Conservation (phyloP, 2,113 vertebrate genomes). For the Kryptolebias marmoratus region DNA sequence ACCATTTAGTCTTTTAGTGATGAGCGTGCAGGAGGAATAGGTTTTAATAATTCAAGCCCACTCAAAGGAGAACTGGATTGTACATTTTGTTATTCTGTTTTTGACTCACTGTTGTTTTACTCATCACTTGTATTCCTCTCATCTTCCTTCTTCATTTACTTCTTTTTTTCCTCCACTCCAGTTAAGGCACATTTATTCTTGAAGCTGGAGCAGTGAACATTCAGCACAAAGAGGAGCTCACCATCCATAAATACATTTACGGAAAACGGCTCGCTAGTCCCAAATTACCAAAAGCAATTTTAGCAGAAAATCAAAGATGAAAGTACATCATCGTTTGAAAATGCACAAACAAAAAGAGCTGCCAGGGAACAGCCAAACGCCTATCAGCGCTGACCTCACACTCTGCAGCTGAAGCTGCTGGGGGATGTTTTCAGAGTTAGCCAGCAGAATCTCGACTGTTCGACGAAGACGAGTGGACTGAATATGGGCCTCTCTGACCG, state of each 20-base stretch:
- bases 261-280: constrained; percentile 5
- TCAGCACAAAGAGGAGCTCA: constrained; percentile 11
- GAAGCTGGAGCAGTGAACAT: not conserved
- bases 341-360: constrained; percentile 25
- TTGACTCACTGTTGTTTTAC: not conserved
- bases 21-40: not conserved
- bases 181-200: not conserved
- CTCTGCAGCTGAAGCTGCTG: not conserved
- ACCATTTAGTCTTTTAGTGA: not conserved
- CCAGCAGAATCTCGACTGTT: not conserved
- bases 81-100: not conserved
- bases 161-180: not conserved
- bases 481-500: constrained; percentile 21
- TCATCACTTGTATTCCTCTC: not conserved
- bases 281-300: constrained; percentile 48
- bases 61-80: not conserved
- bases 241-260: constrained; percentile 2
- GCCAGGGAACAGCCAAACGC: constrained; percentile 12
- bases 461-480: not conserved
- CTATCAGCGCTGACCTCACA: constrained; percentile 17
- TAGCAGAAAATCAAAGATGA: constrained; percentile 39
- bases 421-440: not conserved
- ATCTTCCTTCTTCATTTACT: not conserved
- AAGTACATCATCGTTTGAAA: constrained; percentile 35
- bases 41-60: not conserved